Evolutionary conservation across 2,888 invertebrate genomes (phyloP), one percentile per base, ranked within the genome.

Genomic region (Achlya flavicornis): DNA sequence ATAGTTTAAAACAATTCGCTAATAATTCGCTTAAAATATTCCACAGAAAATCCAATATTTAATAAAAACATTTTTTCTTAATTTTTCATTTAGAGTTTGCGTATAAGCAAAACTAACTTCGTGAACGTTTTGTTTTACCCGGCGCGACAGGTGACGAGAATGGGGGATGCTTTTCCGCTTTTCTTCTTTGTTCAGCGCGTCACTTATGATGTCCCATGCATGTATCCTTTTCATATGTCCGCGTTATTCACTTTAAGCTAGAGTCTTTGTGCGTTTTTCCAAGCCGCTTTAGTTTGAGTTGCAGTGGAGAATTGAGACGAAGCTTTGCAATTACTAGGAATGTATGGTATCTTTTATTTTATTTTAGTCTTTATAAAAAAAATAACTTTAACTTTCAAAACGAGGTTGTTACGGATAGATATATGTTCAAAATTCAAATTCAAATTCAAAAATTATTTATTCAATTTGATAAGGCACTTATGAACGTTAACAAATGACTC

Each of bases 101-200:
- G 75, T 71, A 73, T 71, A 66, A 75, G 62, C 53, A 69, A 73
- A 41, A 12, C 59, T 35, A 74, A 78, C 78, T 77, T 76, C 74
- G 71, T 75, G 75, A 66, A 75, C 78, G 77, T 74, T 80, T 80
- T 85, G 81, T 80, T 79, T 79, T 71, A 68, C 12, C 41, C 66
- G 71, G 66, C 66, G 72, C 78, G 85, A 83, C 83, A 86, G 80
- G 78, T 85, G 86, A 84, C 79, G 76, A 71, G 74, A 81, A 80
- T 82, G 74, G 65, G 65, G 62, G 57, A 46, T 64, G 71, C 63
- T 64, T 73, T 72, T 66, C 67, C 72, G 67, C 72, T 71, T 73
- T 71, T 66, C 71, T 64, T 72, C 63, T 65, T 69, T 66, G 69
- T 69, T 69, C 69, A 68, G 60, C 65, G 63, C 66, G 68, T 70